Conservation (phyloP, 2,797 vertebrate species). For the Rhabdophis nuchalis region DNA sequence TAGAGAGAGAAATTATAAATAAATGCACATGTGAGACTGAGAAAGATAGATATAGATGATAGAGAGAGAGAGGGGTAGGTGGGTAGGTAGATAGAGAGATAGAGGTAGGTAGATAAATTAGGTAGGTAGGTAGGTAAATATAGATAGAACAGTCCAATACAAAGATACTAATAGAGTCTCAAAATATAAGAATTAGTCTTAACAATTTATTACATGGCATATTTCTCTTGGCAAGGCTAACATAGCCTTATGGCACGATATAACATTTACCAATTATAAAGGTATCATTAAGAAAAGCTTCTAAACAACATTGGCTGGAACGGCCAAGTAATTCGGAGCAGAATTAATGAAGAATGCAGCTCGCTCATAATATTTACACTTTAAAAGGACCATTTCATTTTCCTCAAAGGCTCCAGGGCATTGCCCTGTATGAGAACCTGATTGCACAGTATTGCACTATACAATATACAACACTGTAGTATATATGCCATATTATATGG, state of each 20-base stretch:
- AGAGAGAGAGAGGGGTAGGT: too few species aligned
- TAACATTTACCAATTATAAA: background rate
- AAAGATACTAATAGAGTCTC: background rate
- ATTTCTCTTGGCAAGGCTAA: background rate
- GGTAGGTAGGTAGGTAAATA: background rate
- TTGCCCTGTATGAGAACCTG: background rate
- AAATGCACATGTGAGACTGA: too few species aligned
- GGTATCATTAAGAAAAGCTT: background rate
- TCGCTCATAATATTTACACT: background rate
- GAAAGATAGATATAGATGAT: background rate
- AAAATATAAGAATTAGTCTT: background rate
- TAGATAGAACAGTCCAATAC: background rate
- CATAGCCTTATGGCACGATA: background rate
- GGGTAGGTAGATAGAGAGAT: too few species aligned
- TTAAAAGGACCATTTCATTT: background rate
- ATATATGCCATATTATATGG: too few species aligned
- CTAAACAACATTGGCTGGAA: background rate
- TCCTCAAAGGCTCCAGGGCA: background rate
- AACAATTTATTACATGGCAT: background rate
- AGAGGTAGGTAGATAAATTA: background rate
- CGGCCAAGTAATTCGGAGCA: background rate
- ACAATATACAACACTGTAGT: background rate
- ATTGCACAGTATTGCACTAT: background rate
- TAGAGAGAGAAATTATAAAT: too few species aligned
- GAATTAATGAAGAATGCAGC: background rate